Conservation (phyloP, 2,113 vertebrate species). For the Onychostoma macrolepis region DNA sequence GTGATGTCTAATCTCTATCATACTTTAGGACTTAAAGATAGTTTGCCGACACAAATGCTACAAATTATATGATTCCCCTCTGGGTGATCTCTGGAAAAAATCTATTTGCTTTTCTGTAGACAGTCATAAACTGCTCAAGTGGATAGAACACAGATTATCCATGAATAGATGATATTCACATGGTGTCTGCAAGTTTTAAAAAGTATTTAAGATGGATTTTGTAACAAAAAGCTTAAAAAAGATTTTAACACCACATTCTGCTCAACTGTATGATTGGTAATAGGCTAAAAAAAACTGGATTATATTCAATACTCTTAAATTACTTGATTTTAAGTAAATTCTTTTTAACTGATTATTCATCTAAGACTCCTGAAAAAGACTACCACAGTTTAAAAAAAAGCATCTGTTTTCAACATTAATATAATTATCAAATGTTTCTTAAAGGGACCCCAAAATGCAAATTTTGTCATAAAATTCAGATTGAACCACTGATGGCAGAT, state of each 20-base stretch:
- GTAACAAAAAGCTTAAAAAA: neutral
- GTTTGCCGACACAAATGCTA: slow-evolving; percentile 22
- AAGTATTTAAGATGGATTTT: neutral
- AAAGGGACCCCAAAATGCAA: no score
- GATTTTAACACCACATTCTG: neutral
- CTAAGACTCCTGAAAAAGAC: neutral
- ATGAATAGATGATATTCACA: neutral
- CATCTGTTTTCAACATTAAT: neutral
- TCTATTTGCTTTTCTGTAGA: slow-evolving; percentile 5
- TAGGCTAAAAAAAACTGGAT: neutral
- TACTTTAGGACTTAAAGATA: slow-evolving; percentile 51
- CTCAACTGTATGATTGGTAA: neutral
- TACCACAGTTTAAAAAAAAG: neutral
- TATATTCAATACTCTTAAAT: neutral
- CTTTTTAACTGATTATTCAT: neutral
- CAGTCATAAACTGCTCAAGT: slow-evolving; percentile 27
- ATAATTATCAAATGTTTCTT: neutral
- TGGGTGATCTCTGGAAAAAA: neutral
- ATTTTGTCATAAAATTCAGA: no score
- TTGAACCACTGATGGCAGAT: no score
- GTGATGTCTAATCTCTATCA: slow-evolving; percentile 61
- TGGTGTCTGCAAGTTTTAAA: neutral
- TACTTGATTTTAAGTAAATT: no score
- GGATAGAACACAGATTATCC: slow-evolving; percentile 7
- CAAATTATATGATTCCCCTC: neutral